A percentile compares a stretch with the other conserved stretches of the same genome.
Evolutionary conservation across 2,797 vertebrate genomes (phyloP).

Genomic region (Argentina silus): DNA sequence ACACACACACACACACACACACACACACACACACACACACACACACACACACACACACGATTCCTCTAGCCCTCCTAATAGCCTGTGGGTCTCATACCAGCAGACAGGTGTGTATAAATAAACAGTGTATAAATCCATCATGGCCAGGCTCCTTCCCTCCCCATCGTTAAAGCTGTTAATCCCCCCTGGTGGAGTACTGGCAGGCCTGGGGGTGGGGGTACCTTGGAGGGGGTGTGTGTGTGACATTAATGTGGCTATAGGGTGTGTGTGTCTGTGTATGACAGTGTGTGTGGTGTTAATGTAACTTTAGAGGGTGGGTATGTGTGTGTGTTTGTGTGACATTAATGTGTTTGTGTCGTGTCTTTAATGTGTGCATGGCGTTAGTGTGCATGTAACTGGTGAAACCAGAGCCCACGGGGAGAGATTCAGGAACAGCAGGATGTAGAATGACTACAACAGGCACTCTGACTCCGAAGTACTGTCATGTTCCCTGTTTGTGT

Average conservation of each 20-base stretch:
- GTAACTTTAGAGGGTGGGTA: too few species aligned
- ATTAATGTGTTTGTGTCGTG: too few species aligned
- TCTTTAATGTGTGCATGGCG: too few species aligned
- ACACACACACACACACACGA: not conserved
- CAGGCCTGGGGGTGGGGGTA: not conserved
- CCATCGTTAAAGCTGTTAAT: constrained; percentile 22
- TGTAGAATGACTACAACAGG: not conserved
- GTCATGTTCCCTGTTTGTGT: not conserved
- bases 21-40: constrained; percentile 31
- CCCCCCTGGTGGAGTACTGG: not conserved
- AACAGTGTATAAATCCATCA: constrained; percentile 13
- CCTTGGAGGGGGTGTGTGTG: too few species aligned
- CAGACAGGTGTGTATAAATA: constrained; percentile 10
- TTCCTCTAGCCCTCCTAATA: constrained; percentile 1
- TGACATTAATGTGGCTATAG: too few species aligned
- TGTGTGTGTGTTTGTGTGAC: too few species aligned
- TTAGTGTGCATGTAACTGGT: too few species aligned
- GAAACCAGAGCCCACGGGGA: not conserved
- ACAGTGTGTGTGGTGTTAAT: too few species aligned
- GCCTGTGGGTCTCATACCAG: not conserved
- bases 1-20: constrained; percentile 2
- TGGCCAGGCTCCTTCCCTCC: too few species aligned
- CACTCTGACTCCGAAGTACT: not conserved
- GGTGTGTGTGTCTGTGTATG: too few species aligned
- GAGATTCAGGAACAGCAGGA: not conserved